These are phyloP conservation scores for Clanis bilineata DNA, from an alignment of 2,888 invertebrate species.

Conservation along the genomic window DNA sequence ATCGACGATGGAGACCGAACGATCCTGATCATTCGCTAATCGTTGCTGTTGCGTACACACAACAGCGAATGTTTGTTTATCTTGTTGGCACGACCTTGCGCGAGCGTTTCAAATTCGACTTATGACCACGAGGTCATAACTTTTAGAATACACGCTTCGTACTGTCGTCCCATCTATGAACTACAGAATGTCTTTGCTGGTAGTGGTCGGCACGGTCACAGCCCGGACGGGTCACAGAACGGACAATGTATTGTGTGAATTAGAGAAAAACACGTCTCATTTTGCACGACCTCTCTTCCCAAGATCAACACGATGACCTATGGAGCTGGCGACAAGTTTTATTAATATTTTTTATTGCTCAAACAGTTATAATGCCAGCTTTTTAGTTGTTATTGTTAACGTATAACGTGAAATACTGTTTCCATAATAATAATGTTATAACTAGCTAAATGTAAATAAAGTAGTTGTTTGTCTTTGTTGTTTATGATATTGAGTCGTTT, in stretches of 20 bases:
- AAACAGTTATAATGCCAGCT: conserved; percentile 11
- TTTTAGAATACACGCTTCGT: too few species aligned
- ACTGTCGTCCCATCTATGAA: too few species aligned
- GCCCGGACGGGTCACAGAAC: not conserved
- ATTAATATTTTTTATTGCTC: conserved; percentile 19
- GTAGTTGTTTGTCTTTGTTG: not conserved
- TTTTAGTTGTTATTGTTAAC: conserved; percentile 8
- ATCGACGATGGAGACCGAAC: too few species aligned
- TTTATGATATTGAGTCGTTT: too few species aligned
- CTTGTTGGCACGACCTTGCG: too few species aligned
- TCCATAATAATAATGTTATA: not conserved
- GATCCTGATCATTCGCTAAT: too few species aligned
- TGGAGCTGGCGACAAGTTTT: conserved; percentile 18
- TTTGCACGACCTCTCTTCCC: not conserved
- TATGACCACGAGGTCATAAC: too few species aligned
- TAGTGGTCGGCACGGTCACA: not conserved
- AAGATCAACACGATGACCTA: conserved; percentile 10
- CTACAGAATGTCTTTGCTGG: too few species aligned
- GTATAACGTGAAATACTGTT: not conserved
- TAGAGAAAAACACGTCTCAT: conserved; percentile 10
- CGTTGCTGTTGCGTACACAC: too few species aligned
- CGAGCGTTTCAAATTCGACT: too few species aligned
- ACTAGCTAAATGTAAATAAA: not conserved
- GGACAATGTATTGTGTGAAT: not conserved
- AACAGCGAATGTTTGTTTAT: too few species aligned